These are phyloP conservation scores for Rattus rattus DNA, from an alignment of 2,113 vertebrate genomes.

Conservation along the genomic window DNA sequence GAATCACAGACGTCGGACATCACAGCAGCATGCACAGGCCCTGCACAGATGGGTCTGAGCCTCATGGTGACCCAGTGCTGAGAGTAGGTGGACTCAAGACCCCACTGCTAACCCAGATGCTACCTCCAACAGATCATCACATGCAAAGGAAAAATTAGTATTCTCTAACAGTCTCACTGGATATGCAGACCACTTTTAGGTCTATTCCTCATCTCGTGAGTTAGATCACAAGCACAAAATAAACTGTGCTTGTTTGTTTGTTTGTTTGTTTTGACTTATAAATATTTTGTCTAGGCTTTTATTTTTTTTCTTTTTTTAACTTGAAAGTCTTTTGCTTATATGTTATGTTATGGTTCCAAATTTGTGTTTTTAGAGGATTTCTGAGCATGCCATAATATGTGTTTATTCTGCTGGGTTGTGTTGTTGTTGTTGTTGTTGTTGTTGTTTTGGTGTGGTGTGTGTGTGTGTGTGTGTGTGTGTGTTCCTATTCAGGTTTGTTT, in stretches of 20 bases:
- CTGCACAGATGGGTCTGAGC: background rate
- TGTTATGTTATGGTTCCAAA: no score
- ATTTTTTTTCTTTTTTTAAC: no score
- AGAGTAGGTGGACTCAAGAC: background rate
- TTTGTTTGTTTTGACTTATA: no score
- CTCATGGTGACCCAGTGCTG: no score
- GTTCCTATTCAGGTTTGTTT: background rate
- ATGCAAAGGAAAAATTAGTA: background rate
- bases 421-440: no score
- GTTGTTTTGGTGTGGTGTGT: no score
- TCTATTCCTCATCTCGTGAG: no score
- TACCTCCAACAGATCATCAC: background rate
- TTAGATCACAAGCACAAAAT: background rate
- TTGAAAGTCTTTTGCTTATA: no score
- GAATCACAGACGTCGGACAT: background rate
- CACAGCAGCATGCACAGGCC: background rate
- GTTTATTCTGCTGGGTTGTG: no score
- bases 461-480: no score
- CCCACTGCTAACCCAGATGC: background rate
- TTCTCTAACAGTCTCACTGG: background rate
- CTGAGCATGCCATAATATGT: no score
- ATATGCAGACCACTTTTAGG: background rate
- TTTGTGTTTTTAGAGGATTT: no score
- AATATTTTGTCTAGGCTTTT: background rate
- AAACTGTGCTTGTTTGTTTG: background rate